phyloP scores from a whole-genome alignment of 2,113 vertebrate species.

The Zootoca vivipara region DNA sequence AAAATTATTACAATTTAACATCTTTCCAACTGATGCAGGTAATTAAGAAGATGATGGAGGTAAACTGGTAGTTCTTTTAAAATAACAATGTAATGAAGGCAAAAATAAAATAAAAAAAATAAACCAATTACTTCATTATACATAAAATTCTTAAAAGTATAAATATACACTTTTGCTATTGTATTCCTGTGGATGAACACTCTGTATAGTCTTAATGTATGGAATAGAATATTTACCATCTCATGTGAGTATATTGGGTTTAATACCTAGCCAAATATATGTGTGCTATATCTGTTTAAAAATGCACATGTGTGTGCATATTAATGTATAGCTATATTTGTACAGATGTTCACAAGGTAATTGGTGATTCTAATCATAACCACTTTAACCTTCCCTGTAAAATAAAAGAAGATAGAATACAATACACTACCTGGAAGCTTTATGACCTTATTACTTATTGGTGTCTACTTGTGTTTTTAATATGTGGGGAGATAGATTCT shows the following conservation, averaged over 20 bases:
- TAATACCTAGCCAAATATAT: background rate
- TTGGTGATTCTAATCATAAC: conserved; percentile 35
- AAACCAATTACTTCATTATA: background rate
- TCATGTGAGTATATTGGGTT: conserved; percentile 19
- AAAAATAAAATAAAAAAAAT: no score
- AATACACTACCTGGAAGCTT: conserved; percentile 34
- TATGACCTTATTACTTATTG: conserved; percentile 43
- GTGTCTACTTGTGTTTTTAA: conserved; percentile 39
- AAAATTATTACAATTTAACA: accelerated
- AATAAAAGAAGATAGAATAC: conserved; percentile 37
- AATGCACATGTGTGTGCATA: conserved; percentile 24
- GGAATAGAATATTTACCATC: background rate
- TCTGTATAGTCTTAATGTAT: conserved; percentile 37
- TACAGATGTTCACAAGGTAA: conserved; percentile 47
- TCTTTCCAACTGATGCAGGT: background rate
- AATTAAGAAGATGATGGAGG: background rate
- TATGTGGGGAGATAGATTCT: background rate
- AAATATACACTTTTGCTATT: background rate
- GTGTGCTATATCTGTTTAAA: background rate
- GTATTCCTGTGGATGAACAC: background rate
- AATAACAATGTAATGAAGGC: background rate
- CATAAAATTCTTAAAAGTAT: conserved; percentile 7
- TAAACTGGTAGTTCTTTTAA: conserved; percentile 5
- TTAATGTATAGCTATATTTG: conserved; percentile 29
- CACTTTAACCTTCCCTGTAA: conserved; percentile 49